Percentiles rank a stretch among this genome's conserved stretches.
Evolutionary conservation across 2,113 vertebrate species (phyloP).

Genomic region (Hassar affinis): DNA sequence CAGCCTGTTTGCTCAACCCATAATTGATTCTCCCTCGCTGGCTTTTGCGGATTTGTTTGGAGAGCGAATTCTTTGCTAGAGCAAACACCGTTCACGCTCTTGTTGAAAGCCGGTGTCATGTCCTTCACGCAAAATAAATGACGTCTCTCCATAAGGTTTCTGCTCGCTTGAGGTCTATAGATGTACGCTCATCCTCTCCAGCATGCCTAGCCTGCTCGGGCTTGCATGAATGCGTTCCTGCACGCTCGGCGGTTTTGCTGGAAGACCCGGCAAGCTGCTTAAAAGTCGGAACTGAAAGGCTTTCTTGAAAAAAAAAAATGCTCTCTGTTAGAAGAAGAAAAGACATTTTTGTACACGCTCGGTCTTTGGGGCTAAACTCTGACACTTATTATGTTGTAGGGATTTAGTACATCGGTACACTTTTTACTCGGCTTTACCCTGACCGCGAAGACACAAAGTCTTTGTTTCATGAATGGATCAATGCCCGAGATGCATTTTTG

Average conservation of each 20-base stretch:
- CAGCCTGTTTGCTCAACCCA: conserved; percentile 56
- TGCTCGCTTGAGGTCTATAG: conserved; percentile 11
- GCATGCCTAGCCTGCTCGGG: conserved; percentile 53
- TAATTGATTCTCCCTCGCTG: conserved; percentile 24
- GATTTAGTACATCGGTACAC: background rate
- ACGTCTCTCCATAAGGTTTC: conserved; percentile 42
- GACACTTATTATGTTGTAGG: background rate
- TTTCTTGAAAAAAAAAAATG: background rate
- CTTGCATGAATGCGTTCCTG: conserved; percentile 53
- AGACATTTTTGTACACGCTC: background rate
- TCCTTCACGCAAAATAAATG: conserved; percentile 54
- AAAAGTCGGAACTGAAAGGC: conserved; percentile 6
- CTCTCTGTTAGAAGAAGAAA: background rate
- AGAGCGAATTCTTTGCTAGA: conserved; percentile 64
- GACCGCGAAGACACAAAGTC: no score
- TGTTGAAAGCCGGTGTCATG: conserved; percentile 52
- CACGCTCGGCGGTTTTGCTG: conserved; percentile 18
- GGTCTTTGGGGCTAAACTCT: background rate
- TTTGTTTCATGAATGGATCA: background rate
- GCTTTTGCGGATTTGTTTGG: conserved; percentile 61
- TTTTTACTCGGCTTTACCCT: background rate
- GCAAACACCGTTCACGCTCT: conserved; percentile 54
- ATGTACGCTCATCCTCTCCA: conserved; percentile 12
- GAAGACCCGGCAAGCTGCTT: conserved; percentile 6
- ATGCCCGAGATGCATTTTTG: background rate